These are phyloP conservation scores for Leucosticte australis DNA, from an alignment of 2,113 vertebrate species.

Conservation along the genomic window DNA sequence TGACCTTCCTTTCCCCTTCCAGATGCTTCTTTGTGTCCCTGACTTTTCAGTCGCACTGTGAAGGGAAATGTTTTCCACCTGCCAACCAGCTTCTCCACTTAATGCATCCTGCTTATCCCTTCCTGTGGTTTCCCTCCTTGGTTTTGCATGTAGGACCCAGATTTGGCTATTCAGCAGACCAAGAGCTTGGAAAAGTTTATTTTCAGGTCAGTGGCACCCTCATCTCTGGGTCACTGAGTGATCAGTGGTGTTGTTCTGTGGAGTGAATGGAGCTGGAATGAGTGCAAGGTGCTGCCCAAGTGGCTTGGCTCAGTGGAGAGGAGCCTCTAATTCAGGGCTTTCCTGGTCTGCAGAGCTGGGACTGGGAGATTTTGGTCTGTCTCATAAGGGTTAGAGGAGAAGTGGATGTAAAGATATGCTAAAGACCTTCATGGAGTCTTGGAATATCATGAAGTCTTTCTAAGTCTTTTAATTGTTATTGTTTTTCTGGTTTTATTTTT, in stretches of 20 bases:
- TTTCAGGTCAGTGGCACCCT: background rate
- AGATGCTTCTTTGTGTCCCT: background rate
- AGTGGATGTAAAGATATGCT: background rate
- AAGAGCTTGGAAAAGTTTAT: background rate
- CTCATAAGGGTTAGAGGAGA: background rate
- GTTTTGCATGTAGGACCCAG: background rate
- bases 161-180: background rate
- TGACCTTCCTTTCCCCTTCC: background rate
- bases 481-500: constrained; percentile 9
- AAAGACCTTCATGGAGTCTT: background rate
- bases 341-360: background rate
- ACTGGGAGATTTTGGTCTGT: background rate
- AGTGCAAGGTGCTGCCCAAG: background rate
- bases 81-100: background rate
- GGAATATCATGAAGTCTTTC: background rate
- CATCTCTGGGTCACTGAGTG: background rate
- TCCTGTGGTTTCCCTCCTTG: background rate
- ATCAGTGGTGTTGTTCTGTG: background rate
- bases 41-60: background rate
- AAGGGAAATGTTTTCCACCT: background rate
- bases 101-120: background rate
- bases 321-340: background rate
- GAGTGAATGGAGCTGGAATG: background rate
- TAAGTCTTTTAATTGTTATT: background rate
- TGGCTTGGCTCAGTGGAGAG: background rate